Evolutionary conservation across 2,888 invertebrate species (phyloP).

Genomic region (Periphyllus acericola): DNA sequence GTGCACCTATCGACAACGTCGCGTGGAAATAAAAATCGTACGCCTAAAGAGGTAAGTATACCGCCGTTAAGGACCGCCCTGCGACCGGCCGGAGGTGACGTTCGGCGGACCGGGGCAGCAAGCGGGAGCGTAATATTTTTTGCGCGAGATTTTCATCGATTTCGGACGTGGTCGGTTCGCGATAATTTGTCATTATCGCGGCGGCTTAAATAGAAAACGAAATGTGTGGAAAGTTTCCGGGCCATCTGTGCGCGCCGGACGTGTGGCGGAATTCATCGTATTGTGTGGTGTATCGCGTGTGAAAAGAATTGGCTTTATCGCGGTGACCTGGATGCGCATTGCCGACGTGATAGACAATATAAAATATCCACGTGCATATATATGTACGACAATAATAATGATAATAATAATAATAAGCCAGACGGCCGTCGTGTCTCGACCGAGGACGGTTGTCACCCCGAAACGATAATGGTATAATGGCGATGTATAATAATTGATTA

Average conservation of each 20-base stretch:
- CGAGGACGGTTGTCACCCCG: conserved; percentile 19
- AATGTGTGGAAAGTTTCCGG: conserved; percentile 34
- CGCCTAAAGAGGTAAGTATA: too few species aligned
- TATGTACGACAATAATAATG: too few species aligned
- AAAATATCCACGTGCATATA: too few species aligned
- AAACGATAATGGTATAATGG: background rate
- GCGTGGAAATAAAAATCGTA: too few species aligned
- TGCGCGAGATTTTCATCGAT: background rate
- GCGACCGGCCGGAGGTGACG: background rate
- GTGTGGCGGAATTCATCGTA: conserved; percentile 10
- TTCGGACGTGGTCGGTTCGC: conserved; percentile 18
- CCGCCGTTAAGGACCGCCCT: too few species aligned
- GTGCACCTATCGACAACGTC: too few species aligned
- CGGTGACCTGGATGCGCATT: conserved; percentile 40
- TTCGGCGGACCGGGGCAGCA: background rate
- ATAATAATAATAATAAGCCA: background rate
- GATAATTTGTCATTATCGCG: background rate
- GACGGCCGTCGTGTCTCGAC: background rate
- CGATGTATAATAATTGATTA: conserved; percentile 5
- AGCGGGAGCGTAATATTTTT: background rate
- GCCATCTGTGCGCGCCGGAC: conserved; percentile 1
- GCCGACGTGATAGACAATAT: background rate
- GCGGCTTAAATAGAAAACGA: background rate
- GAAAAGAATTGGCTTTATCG: conserved; percentile 34
- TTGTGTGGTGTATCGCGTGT: background rate